A percentile compares a stretch with the other conserved stretches of the same genome.
These are phyloP conservation scores for Melinaea marsaeus DNA, from an alignment of 2,888 invertebrate species.

Conservation along the genomic window DNA sequence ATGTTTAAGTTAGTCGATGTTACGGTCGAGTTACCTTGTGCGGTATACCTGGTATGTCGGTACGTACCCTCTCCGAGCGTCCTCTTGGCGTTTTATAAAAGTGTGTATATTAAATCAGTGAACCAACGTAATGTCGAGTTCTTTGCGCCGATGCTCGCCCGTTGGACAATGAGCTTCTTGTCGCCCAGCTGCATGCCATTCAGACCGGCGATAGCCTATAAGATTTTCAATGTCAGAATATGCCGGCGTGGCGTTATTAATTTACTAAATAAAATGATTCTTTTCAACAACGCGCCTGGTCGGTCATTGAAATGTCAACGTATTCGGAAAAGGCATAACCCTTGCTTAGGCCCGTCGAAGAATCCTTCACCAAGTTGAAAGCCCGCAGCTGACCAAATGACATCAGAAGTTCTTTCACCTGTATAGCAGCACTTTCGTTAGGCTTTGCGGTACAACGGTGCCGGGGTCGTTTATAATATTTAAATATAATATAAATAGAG, in stretches of 20 bases:
- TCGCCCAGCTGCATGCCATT: constrained; percentile 99
- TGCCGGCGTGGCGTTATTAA: constrained; percentile 6
- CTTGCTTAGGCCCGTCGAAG: constrained; percentile 98
- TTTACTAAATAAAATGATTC: constrained; percentile 16
- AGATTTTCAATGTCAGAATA: constrained; percentile 16
- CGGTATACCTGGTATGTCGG: not conserved
- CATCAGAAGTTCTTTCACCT: constrained; percentile 99
- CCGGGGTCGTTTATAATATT: constrained; percentile 21
- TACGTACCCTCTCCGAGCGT: not conserved
- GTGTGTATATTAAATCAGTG: constrained; percentile 11
- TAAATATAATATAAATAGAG: constrained; percentile 26
- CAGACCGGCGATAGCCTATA: constrained; percentile 96
- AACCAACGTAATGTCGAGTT: constrained; percentile 86
- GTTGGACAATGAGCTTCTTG: constrained; percentile 97
- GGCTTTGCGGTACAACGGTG: constrained; percentile 29
- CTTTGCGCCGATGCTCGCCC: constrained; percentile 98
- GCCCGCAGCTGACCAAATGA: constrained; percentile 99
- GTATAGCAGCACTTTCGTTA: constrained; percentile 56
- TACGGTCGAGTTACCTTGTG: constrained; percentile 1
- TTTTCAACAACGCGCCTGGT: constrained; percentile 83
- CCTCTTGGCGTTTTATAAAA: constrained; percentile 1
- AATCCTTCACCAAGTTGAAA: constrained; percentile 99
- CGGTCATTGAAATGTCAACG: constrained; percentile 97
- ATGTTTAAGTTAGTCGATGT: constrained; percentile 1
- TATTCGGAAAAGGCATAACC: constrained; percentile 99